Evolutionary conservation across 2,888 invertebrate species (phyloP), one percentile per base, ranked within the genome.

Genomic region (Ethmia dodecea): DNA sequence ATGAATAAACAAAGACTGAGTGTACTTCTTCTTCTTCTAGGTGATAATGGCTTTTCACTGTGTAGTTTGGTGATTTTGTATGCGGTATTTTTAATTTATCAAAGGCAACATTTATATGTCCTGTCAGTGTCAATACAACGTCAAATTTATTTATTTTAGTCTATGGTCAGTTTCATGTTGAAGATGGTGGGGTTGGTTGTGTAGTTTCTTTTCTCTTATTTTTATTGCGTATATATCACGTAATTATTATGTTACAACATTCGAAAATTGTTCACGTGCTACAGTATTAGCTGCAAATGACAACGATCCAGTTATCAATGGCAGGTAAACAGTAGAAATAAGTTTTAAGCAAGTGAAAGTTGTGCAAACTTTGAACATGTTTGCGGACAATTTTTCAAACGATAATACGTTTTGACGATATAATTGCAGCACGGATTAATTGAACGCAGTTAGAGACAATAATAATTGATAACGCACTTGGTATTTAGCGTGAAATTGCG

Each of bases 331-430:
- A 18, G 45, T 42, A 29, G 40, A 45, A 40, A 31, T 3, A 31
- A 10, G 44, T 42, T 47, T 57, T 47, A 47, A 11, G n/a, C 1
- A 52, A 60, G 81, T 76, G 80, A 80, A 80, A 80, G 80, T 80
- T 59, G 29, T 35, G 33, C 31, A 34, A 40, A 37, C 10, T 25
- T 13, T 20, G 29, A 26, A 36, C 14, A 24, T 22, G 22, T 22
- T 22, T 22, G 8, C 2, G 4, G n/a, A 22, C n/a, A 22, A 22
- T 22, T 18, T 22, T n/a, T 22, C 9, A 8, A 22, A 22, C n/a
- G n/a, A 22, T n/a, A n/a, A 22, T 22, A n/a, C n/a, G 22, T 22
- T 22, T 22, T n/a, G n/a, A n/a, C n/a, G n/a, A n/a, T n/a, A n/a
- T n/a, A n/a, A 22, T 9, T 22, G n/a, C 4, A 22, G 22, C n/a